Conservation (phyloP, 2,113 vertebrate species). For the Malaclemys terrapin region DNA sequence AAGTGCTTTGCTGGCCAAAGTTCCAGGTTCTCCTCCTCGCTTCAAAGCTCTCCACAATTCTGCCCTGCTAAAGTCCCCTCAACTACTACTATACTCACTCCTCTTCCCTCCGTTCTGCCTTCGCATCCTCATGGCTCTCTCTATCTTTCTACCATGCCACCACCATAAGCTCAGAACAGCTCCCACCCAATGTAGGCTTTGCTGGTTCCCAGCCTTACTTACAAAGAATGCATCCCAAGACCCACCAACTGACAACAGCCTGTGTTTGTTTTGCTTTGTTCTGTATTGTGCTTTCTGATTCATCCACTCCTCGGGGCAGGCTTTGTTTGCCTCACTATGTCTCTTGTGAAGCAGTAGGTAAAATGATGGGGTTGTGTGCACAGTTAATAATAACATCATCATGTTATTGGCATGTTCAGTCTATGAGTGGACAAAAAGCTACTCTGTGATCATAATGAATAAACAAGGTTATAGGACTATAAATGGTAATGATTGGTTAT, state of each 20-base stretch:
- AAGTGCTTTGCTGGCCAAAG: not conserved
- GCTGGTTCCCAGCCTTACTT: not conserved
- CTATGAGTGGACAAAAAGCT: not conserved
- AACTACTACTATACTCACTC: rapidly evolving
- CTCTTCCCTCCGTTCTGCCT: not conserved
- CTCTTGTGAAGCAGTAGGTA: slow-evolving; percentile 19
- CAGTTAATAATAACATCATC: not conserved
- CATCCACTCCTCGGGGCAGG: not conserved
- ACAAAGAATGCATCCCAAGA: not conserved
- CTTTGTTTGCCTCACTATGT: not conserved
- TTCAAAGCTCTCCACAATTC: not conserved
- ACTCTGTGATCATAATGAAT: not conserved
- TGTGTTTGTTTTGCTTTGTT: not conserved
- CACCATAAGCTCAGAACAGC: rapidly evolving
- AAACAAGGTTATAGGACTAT: not conserved
- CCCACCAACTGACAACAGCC: not conserved
- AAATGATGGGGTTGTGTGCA: not conserved
- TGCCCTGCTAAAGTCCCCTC: slow-evolving; percentile 14
- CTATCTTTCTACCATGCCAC: not conserved
- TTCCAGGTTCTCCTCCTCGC: rapidly evolving
- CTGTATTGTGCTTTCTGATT: not conserved
- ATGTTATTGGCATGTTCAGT: not conserved
- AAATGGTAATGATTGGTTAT: not conserved
- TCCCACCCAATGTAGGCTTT: not conserved
- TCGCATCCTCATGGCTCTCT: rapidly evolving